Conservation (phyloP, 1,140 invertebrate species). For the Drosophila erecta region DNA sequence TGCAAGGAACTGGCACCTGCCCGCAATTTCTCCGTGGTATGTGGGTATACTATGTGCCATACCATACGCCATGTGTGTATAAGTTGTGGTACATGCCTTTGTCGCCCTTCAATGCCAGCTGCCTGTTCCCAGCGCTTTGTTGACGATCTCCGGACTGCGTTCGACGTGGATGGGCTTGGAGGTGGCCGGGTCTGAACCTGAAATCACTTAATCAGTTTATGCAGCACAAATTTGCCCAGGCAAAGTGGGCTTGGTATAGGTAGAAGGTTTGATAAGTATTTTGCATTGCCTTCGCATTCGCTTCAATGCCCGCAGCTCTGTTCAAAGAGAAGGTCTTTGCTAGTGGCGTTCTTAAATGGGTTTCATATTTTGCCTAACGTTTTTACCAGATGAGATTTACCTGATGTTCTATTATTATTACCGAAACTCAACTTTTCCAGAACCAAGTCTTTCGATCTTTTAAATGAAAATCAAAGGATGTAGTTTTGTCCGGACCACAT, state of each 20-base stretch:
- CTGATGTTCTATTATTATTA: too few relatives aligned
- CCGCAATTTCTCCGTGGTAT: neutral
- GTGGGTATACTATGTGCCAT: neutral
- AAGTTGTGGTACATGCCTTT: neutral
- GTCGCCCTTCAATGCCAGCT: slow-evolving; percentile 12
- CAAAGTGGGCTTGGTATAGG: slow-evolving; percentile 13
- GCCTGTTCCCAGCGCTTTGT: slow-evolving; percentile 27
- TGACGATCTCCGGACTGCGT: neutral
- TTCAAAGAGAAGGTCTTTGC: slow-evolving; percentile 59
- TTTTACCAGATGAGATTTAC: too few relatives aligned
- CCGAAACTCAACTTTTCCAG: neutral
- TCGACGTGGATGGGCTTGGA: neutral
- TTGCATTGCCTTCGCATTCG: slow-evolving; percentile 16
- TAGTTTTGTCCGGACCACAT: too few relatives aligned
- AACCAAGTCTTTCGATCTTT: too few relatives aligned
- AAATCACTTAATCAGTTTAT: slow-evolving; percentile 73
- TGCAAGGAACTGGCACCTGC: slow-evolving; percentile 7
- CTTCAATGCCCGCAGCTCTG: slow-evolving; percentile 31
- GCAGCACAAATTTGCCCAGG: slow-evolving; percentile 30
- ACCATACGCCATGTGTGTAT: neutral
- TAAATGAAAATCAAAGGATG: too few relatives aligned
- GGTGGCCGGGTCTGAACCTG: slow-evolving; percentile 17
- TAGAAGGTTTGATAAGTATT: neutral
- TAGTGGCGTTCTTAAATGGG: slow-evolving; percentile 60
- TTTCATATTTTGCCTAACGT: neutral